phyloP scores from a whole-genome alignment of 2,888 invertebrate species.

The Lymantria monacha region DNA sequence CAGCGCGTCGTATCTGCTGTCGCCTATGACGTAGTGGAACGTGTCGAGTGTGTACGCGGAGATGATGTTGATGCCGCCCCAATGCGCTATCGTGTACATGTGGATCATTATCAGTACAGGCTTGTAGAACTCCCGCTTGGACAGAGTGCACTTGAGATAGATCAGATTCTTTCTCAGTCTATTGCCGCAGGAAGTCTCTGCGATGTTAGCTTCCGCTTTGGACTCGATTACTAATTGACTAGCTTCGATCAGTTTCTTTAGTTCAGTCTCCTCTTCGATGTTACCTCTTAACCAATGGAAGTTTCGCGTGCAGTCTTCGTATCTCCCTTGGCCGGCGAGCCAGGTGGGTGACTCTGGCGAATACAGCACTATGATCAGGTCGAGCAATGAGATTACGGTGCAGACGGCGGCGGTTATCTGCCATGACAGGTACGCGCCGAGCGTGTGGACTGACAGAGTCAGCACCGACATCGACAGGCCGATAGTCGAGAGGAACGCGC shows the following conservation, averaged over 20 bases:
- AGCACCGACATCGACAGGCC: slow-evolving; percentile 78
- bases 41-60: slow-evolving; percentile 36
- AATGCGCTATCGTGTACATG: slow-evolving; percentile 37
- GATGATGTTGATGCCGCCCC: slow-evolving; percentile 41
- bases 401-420: slow-evolving; percentile 69
- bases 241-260: slow-evolving; percentile 33
- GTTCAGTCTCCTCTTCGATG: slow-evolving; percentile 48
- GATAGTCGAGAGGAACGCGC: slow-evolving; percentile 75
- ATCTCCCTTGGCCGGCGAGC: slow-evolving; percentile 76
- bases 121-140: slow-evolving; percentile 43
- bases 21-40: slow-evolving; percentile 30
- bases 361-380: slow-evolving; percentile 52
- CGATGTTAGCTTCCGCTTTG: not conserved
- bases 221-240: not conserved
- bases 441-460: slow-evolving; percentile 77
- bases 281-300: slow-evolving; percentile 78
- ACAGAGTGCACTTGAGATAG: slow-evolving; percentile 15
- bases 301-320: slow-evolving; percentile 72
- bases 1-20: slow-evolving; percentile 21
- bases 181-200: not conserved
- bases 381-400: slow-evolving; percentile 55
- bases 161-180: not conserved
- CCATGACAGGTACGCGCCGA: slow-evolving; percentile 82
- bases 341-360: slow-evolving; percentile 84
- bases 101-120: slow-evolving; percentile 47